These are phyloP conservation scores for human (Homo sapiens) DNA, from an alignment of 2,113 vertebrate genomes.

Conservation along the genomic window DNA sequence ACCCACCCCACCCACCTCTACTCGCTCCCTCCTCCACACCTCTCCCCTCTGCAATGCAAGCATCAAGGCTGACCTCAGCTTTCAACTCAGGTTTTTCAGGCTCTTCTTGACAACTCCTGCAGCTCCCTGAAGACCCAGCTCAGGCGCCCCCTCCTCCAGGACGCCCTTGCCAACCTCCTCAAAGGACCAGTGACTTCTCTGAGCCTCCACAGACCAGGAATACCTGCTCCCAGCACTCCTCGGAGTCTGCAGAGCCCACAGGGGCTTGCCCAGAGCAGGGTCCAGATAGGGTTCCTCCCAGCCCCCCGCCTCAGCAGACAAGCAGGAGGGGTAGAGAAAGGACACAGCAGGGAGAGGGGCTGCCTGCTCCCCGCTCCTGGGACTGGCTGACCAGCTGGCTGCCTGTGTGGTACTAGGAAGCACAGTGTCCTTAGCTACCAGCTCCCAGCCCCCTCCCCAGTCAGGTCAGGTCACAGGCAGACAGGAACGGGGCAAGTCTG, in stretches of 20 bases:
- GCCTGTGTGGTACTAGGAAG: neutral
- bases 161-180: neutral
- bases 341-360: rapidly evolving
- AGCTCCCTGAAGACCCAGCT: neutral
- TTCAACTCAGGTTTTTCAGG: neutral
- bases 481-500: neutral
- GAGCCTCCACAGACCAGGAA: neutral
- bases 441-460: neutral
- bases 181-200: neutral
- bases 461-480: neutral
- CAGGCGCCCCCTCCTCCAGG: neutral
- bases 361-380: neutral
- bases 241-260: neutral
- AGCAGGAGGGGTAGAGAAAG: neutral
- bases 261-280: neutral
- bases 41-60: neutral
- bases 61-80: rapidly evolving
- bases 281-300: neutral
- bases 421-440: no score
- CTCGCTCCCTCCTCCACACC: neutral
- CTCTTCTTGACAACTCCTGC: neutral
- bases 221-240: neutral
- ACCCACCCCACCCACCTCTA: neutral
- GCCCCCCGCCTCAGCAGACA: no score
- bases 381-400: neutral